These are phyloP conservation scores for Saimiri boliviensis DNA, from an alignment of 2,113 vertebrate genomes.

Conservation along the genomic window DNA sequence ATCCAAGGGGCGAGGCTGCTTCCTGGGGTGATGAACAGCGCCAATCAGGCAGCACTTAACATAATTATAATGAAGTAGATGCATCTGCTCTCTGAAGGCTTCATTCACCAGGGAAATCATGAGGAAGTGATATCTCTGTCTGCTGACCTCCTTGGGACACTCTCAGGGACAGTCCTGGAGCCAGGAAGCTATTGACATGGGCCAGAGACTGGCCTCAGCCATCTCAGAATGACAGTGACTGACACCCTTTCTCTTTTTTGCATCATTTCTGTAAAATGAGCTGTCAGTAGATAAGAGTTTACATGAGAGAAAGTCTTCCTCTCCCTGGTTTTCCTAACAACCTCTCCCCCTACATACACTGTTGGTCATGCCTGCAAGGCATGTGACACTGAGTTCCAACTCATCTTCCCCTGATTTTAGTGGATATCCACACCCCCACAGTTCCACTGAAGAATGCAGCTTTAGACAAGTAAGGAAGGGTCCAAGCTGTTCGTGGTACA, in stretches of 20 bases:
- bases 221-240: not conserved
- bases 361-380: not conserved
- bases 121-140: slow-evolving; percentile 46
- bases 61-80: slow-evolving; percentile 59
- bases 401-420: not conserved
- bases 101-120: slow-evolving; percentile 52
- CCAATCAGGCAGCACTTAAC: slow-evolving; percentile 63
- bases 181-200: not conserved
- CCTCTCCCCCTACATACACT: not conserved
- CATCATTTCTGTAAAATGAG: not conserved
- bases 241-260: not conserved
- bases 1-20: not conserved
- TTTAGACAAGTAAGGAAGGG: not conserved
- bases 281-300: not conserved
- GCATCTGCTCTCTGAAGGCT: slow-evolving; percentile 65
- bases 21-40: slow-evolving; percentile 25
- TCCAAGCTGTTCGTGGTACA: not conserved
- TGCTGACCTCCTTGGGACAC: slow-evolving; percentile 29
- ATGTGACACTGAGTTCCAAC: not conserved
- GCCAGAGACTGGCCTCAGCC: not conserved
- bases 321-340: not conserved
- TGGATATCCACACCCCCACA: not conserved
- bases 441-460: not conserved
- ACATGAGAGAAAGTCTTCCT: not conserved
- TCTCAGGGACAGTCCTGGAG: not conserved